phyloP scores from a whole-genome alignment of 2,113 vertebrate genomes.

The Calcarius ornatus region DNA sequence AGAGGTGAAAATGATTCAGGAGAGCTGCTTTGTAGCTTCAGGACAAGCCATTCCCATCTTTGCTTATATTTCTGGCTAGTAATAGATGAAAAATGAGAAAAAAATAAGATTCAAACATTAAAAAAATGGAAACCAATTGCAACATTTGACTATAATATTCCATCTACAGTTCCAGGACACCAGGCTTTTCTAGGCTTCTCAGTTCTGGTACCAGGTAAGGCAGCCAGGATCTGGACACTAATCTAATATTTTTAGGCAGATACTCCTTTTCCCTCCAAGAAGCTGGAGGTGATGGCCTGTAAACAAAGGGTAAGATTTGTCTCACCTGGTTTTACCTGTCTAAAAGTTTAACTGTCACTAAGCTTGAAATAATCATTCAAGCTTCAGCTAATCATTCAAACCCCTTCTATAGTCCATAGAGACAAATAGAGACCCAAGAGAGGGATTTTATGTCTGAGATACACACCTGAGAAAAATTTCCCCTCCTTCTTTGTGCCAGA shows the following conservation, averaged over 20 bases:
- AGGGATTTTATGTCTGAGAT: neutral
- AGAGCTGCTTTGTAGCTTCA: neutral
- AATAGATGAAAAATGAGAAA: neutral
- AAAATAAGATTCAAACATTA: neutral
- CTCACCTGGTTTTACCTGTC: neutral
- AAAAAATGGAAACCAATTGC: neutral
- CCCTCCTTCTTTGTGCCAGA: neutral
- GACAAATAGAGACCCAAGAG: neutral
- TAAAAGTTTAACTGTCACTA: neutral
- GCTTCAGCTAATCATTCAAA: neutral
- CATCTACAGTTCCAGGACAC: neutral
- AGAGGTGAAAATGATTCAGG: slow-evolving; percentile 16
- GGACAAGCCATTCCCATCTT: neutral
- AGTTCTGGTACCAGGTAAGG: neutral
- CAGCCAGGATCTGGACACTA: neutral
- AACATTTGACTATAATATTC: neutral
- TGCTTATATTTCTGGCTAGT: neutral
- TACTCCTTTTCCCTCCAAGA: neutral
- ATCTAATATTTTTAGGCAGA: neutral
- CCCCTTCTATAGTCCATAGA: neutral
- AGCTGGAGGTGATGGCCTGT: neutral
- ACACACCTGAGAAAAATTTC: neutral
- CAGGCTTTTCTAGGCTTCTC: neutral
- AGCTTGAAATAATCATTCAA: neutral
- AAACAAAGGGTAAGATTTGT: neutral